A percentile compares a stretch with the other conserved stretches of the same genome.
Conservation (phyloP, 2,888 invertebrate species). For the Lepidocyrtinus sp. region DNA sequence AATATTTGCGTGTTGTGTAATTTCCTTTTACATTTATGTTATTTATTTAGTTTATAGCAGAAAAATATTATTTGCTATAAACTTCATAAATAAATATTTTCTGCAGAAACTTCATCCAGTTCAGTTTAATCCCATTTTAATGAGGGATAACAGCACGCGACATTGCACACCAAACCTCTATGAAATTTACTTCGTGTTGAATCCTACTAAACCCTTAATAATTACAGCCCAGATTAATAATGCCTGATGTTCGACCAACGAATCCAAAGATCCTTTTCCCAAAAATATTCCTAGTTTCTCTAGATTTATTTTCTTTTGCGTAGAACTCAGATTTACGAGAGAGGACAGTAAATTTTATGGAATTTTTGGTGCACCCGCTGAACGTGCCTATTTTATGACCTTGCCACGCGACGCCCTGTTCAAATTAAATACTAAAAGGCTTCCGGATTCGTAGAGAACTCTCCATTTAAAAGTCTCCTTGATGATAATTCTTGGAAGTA, state of each 20-base stretch:
- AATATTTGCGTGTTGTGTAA: no score
- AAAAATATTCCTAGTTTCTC: background rate
- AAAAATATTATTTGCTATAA: no score
- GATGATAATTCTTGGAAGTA: background rate
- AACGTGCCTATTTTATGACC: constrained; percentile 59
- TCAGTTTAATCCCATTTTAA: constrained; percentile 24
- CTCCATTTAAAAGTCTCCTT: background rate
- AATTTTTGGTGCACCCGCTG: constrained; percentile 21
- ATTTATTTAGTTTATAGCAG: no score
- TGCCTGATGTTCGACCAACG: no score
- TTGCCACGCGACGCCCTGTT: constrained; percentile 53
- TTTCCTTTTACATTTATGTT: no score
- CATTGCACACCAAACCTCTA: constrained; percentile 20
- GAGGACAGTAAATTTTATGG: background rate
- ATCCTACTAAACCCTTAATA: no score
- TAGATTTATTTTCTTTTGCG: constrained; percentile 5
- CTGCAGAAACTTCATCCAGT: no score
- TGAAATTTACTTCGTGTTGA: constrained; percentile 9
- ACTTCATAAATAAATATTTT: no score
- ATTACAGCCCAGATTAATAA: no score
- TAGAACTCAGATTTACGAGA: background rate
- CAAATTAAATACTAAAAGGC: constrained; percentile 11
- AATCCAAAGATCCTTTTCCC: no score
- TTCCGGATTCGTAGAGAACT: background rate
- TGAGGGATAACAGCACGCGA: constrained; percentile 37